Evolutionary conservation across 2,888 invertebrate genomes (phyloP).

Genomic region (Andrena marginata): DNA sequence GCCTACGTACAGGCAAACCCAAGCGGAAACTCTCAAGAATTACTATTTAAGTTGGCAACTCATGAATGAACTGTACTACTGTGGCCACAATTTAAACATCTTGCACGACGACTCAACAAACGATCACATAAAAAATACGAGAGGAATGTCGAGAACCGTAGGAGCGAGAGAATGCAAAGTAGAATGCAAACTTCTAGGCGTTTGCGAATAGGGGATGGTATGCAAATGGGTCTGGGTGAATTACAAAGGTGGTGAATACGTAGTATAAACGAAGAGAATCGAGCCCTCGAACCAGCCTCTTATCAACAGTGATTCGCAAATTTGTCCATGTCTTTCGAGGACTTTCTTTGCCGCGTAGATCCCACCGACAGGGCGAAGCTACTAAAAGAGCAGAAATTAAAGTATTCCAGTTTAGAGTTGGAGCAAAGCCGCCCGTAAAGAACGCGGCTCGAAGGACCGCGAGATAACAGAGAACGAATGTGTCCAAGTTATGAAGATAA

Average conservation of each 20-base stretch:
- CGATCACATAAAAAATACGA: not conserved
- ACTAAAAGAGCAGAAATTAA: constrained; percentile 38
- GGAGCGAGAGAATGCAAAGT: not conserved
- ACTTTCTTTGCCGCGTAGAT: not conserved
- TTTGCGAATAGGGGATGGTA: not conserved
- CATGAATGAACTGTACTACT: too few relatives aligned
- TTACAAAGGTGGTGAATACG: not conserved
- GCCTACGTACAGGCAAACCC: too few relatives aligned
- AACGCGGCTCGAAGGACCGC: constrained; percentile 47
- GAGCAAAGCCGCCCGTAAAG: constrained; percentile 48
- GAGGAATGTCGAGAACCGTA: not conserved
- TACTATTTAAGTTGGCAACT: too few relatives aligned
- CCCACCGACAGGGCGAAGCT: not conserved
- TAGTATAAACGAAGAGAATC: not conserved
- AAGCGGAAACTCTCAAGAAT: too few relatives aligned
- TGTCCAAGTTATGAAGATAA: constrained; percentile 56
- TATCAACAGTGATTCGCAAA: constrained; percentile 19
- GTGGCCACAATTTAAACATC: not conserved
- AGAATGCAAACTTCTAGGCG: not conserved
- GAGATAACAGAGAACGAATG: constrained; percentile 50
- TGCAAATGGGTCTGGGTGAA: not conserved
- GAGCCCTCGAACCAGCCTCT: not conserved
- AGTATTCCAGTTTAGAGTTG: constrained; percentile 51
- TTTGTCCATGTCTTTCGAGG: not conserved
- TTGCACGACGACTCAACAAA: not conserved